Base-by-base conservation (phyloP, 1,140 invertebrate species). In the Lerema accius region DNA sequence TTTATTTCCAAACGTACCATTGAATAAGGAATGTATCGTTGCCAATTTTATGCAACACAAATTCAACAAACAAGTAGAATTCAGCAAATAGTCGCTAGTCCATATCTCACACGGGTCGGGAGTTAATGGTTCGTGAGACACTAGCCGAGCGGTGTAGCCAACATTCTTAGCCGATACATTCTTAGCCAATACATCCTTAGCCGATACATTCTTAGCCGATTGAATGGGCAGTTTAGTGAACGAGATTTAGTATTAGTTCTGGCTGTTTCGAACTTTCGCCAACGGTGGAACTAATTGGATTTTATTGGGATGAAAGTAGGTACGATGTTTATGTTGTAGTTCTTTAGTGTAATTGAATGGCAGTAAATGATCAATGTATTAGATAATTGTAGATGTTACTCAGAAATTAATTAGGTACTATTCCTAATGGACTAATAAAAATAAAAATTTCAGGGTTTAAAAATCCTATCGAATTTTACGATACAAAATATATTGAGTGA, bases 31-130 rank as follows among this genome's bases (percentile, higher is more conserved):
- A 9, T 32, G 1, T 32, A 46, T 46, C 55, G 55, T 45, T 59
- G 42, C 55, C 55, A 59, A 46, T 59, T 58, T 43, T 58, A 37
- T 46, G 39, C 9, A 58, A 46, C 55, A 53, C 48, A 58, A 46
- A 58, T 58, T 37, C 55, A 58, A 46, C 55, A 58, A 58, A 58
- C 55, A 58, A 58, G 55, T 58, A 26, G 42, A 58, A 46, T 32
- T 10, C 28, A 48, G 56, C 56, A 58, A 23, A 17, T 58, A 46
- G 14, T 58, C 55, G 43, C 19, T 16, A 46, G 28, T 35, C 32
- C 56, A 59, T 60, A 60, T 60, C 56, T 60, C 56, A 60, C 19
- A 37, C 17, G 50, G 37, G 56, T 39, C 17, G 10, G 13, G 35
- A 49, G 45, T 40, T 49, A 60, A 60, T 60, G 56, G 56, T 16